Base-by-base conservation (phyloP, 1,140 invertebrate species). In the Sinonovacula constricta region DNA sequence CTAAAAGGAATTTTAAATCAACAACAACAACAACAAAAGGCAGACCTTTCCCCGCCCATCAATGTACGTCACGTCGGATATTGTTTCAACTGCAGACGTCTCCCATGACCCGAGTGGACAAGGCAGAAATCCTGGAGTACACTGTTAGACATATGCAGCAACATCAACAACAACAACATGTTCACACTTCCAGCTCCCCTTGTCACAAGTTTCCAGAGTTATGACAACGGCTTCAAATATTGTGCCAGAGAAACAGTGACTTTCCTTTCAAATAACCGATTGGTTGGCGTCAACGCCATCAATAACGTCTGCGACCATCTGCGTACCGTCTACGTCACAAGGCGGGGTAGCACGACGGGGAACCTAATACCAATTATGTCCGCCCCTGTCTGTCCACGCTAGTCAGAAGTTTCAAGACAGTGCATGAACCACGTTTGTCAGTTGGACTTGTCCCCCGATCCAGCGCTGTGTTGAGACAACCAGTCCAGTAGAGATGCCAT, bases 81-180 rank as follows among this genome's bases (percentile, higher is more conserved):
- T n/a, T n/a, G n/a, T n/a, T n/a, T n/a, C n/a, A n/a, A 14, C 57
- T 54, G 3, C 71, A 74, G 71, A 74, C 57, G 12, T 39, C 31
- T 10, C 71, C 71, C 3, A 74, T 74, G 59, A 74, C 71, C 24
- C 36, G 71, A 10, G 60, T 74, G 12, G 71, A 74, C 71, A 74
- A 74, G 60, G 71, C 71, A 3, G 71, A 74, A 31, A 65, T 74
- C 22, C 60, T 74, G 0, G 71, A 74, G 24, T 33, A 65, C 0
- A 74, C 71, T 5, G 71, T 74, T 0, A 33, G 1, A n/a, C 71
- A 74, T 33, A 59, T 74, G 14, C 24, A 36, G 39, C 36, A 65
- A 15, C 24, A 65, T 14, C 71, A 74, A 36, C 60, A 62, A n/a
- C n/a, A n/a, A n/a, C n/a, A n/a, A 54, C 36, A 65, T 33, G 34